Base-by-base conservation (phyloP, 2,888 invertebrate genomes). In the Dryobotodes eremita region DNA sequence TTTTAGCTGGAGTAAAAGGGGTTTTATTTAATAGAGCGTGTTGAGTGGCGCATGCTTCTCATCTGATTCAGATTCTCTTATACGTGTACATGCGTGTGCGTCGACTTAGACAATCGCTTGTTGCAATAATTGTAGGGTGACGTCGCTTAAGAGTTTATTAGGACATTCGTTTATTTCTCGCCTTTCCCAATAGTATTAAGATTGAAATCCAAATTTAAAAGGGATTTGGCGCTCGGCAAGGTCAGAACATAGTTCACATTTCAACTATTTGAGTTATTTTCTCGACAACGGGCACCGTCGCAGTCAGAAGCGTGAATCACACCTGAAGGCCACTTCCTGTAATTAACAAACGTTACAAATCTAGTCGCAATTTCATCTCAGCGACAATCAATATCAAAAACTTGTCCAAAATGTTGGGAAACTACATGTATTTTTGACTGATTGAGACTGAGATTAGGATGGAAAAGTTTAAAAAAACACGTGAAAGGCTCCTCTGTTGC, bases 41-140 rank as follows among this genome's bases (percentile, higher is more conserved):
- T 91, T 88, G 91, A 91, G 82, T 91, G 92, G 92, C 93, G 91
- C 91, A 92, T 90, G 93, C 90, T 90, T 86, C 87, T 87, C 87
- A 89, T 90, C 88, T 89, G 80, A 87, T 61, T 86, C 84, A 53
- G 65, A 64, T 17, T 76, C 83, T 83, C 77, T 87, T 85, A 85
- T 87, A 88, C 90, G 80, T 81, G 85, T 31, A 79, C 74, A 61
- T 73, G 77, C 70, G 87, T 82, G 83, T 83, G 76, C 82, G 85
- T 78, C 75, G 82, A 77, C 84, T 89, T 84, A 83, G 71, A 80
- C 78, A 79, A 84, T 80, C 83, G 83, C 77, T 85, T 80, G 85
- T 89, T 90, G 92, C 92, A 86, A 90, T 91, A 87, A 80, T 84
- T 85, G 88, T 90, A 86, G 88, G 88, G 87, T 88, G 79, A 64